Conservation (phyloP, 2,888 invertebrate genomes). For the Drosophila niveifrons region DNA sequence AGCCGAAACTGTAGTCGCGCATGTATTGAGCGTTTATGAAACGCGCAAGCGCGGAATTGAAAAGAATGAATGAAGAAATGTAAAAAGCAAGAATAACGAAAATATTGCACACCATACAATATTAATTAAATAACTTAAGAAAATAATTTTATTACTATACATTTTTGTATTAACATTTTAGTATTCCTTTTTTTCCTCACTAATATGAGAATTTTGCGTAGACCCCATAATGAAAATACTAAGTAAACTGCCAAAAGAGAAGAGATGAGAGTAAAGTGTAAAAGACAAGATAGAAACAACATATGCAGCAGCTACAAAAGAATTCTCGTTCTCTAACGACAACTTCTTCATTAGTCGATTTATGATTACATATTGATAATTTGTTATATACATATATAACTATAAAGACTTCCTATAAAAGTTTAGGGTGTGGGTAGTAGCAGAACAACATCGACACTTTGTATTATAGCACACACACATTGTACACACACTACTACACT, state of each 20-base stretch:
- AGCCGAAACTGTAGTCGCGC: slow-evolving; percentile 55
- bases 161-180: slow-evolving; percentile 67
- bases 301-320: slow-evolving; percentile 63
- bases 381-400: slow-evolving; percentile 63
- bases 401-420: slow-evolving; percentile 73
- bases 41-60: slow-evolving; percentile 31
- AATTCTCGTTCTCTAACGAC: slow-evolving; percentile 83
- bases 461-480: slow-evolving; percentile 76
- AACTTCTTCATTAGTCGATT: slow-evolving; percentile 84
- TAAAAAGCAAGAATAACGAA: slow-evolving; percentile 52
- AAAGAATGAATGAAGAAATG: slow-evolving; percentile 36
- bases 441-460: slow-evolving; percentile 60
- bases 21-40: slow-evolving; percentile 49
- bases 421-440: slow-evolving; percentile 80
- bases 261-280: slow-evolving; percentile 25
- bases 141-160: slow-evolving; percentile 70
- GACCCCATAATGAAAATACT: slow-evolving; percentile 36
- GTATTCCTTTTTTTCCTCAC: slow-evolving; percentile 54
- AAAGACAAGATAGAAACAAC: slow-evolving; percentile 15
- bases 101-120: slow-evolving; percentile 41
- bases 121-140: slow-evolving; percentile 66
- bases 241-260: slow-evolving; percentile 73
- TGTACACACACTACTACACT: slow-evolving; percentile 60
- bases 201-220: slow-evolving; percentile 83
- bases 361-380: slow-evolving; percentile 56